Conservation (phyloP, 2,888 invertebrate species). For the Rutpela maculata region DNA sequence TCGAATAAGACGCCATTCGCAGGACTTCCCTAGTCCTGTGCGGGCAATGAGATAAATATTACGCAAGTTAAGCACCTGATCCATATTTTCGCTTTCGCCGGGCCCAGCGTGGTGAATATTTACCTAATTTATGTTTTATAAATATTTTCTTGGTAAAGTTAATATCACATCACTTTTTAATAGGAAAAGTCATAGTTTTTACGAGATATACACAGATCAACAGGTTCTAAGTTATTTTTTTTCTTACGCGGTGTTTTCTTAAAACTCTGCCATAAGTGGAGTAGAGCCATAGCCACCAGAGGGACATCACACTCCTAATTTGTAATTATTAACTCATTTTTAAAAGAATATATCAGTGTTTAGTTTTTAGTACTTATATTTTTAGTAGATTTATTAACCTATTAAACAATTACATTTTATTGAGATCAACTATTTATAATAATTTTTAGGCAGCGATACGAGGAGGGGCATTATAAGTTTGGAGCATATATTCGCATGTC, state of each 20-base stretch:
- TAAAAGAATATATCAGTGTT: too few relatives aligned
- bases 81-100: neutral
- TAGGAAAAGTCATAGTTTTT: neutral
- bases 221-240: slow-evolving; percentile 1
- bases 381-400: too few relatives aligned
- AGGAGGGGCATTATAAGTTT: too few relatives aligned
- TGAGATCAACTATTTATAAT: too few relatives aligned
- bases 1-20: slow-evolving; percentile 39
- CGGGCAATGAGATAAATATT: slow-evolving; percentile 43
- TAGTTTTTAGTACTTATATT: too few relatives aligned
- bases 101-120: neutral
- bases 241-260: neutral
- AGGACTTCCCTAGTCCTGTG: slow-evolving; percentile 48
- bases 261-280: neutral
- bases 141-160: neutral
- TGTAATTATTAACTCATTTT: too few relatives aligned
- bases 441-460: too few relatives aligned
- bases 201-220: slow-evolving; percentile 2
- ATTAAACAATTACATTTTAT: too few relatives aligned
- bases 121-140: neutral
- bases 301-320: too few relatives aligned
- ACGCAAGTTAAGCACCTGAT: slow-evolving; percentile 23
- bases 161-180: neutral
- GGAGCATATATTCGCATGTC: too few relatives aligned
- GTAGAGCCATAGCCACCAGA: too few relatives aligned